Evolutionary conservation across 2,797 vertebrate genomes (phyloP), one percentile per base, ranked within the genome.

Genomic region (Discoglossus pictus): DNA sequence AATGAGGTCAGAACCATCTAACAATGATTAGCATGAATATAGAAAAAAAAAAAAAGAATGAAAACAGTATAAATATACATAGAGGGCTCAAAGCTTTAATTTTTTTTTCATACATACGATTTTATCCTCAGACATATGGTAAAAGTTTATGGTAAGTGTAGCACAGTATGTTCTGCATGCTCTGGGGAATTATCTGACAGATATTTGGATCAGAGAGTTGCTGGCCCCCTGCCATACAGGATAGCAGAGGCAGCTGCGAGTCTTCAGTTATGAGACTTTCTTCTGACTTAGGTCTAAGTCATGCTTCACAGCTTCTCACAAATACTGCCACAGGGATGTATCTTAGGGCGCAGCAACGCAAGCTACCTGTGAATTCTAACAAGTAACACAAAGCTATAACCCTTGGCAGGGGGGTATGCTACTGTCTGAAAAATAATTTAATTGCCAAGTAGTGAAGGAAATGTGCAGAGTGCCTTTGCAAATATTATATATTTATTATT

Each of bases 131-230:
- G 3, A 42, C 34, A 21, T 24, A 34, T 65, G 12, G 38, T 16
- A 44, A 16, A 15, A 2, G 10, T 12, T 46, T 17, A 36, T 1
- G 3, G 15, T 7, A 25, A 16, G 17, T 52, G 46, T 42, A 11
- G 47, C 46, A 44, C 38, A 24, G n/a, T 36, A 61, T 46, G 58
- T 35, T 60, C 47, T 36, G 18, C 9, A 44, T 36, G 25, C 20
- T 46, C 27, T 46, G 7, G 44, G 27, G 47, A 68, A 60, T 51
- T 36, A 3, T 55, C 36, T 68, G 46, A 60, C 55, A 52, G 21
- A 36, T 24, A 60, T n/a, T n/a, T 40, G 17, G 21, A 58, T 39
- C 15, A n/a, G 12, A 6, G 31, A 27, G n/a, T 17, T 18, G 17
- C 53, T 66, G 53, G 52, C 52, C 20, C 42, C 9, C 53, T 25